A percentile compares a stretch with the other conserved stretches of the same genome.
These are phyloP conservation scores for Cepaea hortensis DNA, from an alignment of 2,888 invertebrate genomes.

Conservation along the genomic window DNA sequence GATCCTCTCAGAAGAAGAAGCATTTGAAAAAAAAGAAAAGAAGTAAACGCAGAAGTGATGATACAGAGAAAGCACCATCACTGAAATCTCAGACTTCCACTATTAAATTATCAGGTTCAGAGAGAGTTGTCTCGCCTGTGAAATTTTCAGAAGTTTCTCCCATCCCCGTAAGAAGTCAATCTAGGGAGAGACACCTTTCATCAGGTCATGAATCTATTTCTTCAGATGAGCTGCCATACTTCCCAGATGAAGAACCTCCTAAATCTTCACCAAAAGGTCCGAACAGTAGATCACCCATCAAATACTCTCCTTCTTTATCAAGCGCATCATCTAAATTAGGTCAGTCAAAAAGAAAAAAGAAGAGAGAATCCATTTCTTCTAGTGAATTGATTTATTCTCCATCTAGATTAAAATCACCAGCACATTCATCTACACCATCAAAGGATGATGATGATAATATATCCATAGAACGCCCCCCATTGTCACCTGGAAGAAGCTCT, in stretches of 20 bases:
- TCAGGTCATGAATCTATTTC: constrained; percentile 49
- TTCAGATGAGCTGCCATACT: constrained; percentile 47
- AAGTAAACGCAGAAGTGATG: constrained; percentile 14
- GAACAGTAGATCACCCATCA: neutral
- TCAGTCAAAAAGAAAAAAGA: constrained; percentile 16
- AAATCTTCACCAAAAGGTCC: constrained; percentile 3
- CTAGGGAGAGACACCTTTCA: constrained; percentile 21
- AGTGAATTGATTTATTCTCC: constrained; percentile 49
- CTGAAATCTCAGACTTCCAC: neutral
- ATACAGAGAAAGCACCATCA: constrained; percentile 11
- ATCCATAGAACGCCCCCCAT: constrained; percentile 40
- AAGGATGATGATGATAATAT: constrained; percentile 34
- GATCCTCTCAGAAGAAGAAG: constrained; percentile 15
- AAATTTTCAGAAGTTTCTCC: constrained; percentile 25
- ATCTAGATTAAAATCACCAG: constrained; percentile 30
- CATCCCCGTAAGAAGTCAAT: neutral
- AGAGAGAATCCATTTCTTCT: constrained; percentile 45
- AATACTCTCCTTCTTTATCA: constrained; percentile 6
- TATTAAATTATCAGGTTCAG: neutral
- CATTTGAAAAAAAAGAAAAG: constrained; percentile 19
- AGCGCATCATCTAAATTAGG: constrained; percentile 1
- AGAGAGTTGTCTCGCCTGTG: constrained; percentile 24
- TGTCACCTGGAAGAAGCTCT: constrained; percentile 44
- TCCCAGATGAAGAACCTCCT: constrained; percentile 45
- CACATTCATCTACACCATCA: neutral